These are phyloP conservation scores for Cosmia pyralina DNA, from an alignment of 2,888 invertebrate genomes.

Conservation along the genomic window DNA sequence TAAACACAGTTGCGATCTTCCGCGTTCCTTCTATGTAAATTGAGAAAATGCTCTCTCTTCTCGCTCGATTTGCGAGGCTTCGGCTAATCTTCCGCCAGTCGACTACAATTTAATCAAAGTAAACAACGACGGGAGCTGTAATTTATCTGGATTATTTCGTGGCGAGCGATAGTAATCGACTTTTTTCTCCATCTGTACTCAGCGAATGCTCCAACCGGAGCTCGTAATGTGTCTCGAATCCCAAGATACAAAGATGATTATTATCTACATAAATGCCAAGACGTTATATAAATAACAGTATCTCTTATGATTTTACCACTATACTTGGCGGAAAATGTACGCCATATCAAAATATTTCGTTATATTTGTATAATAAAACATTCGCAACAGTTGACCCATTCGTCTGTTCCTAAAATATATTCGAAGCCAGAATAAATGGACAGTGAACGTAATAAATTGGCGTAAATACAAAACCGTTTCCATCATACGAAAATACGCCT, in stretches of 20 bases:
- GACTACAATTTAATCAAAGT: constrained; percentile 90
- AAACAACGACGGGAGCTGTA: constrained; percentile 87
- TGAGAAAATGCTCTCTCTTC: constrained; percentile 86
- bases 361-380: constrained; percentile 76
- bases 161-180: constrained; percentile 88
- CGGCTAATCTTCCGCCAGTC: constrained; percentile 89
- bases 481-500: constrained; percentile 54
- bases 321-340: constrained; percentile 68
- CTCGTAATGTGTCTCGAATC: constrained; percentile 80
- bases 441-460: constrained; percentile 76
- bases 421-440: constrained; percentile 75
- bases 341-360: constrained; percentile 70
- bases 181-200: constrained; percentile 84
- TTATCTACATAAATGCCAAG: constrained; percentile 80
- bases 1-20: constrained; percentile 82
- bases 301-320: constrained; percentile 71
- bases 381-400: constrained; percentile 81
- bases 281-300: constrained; percentile 73
- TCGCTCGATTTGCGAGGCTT: constrained; percentile 88
- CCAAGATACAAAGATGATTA: constrained; percentile 80
- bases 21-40: constrained; percentile 88
- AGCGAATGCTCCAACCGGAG: constrained; percentile 69
- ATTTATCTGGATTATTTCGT: constrained; percentile 90
- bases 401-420: constrained; percentile 73
- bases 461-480: constrained; percentile 67